Evolutionary conservation across 1,140 invertebrate species (phyloP), one percentile per base, ranked within the genome.

Genomic region (Myzus persicae): DNA sequence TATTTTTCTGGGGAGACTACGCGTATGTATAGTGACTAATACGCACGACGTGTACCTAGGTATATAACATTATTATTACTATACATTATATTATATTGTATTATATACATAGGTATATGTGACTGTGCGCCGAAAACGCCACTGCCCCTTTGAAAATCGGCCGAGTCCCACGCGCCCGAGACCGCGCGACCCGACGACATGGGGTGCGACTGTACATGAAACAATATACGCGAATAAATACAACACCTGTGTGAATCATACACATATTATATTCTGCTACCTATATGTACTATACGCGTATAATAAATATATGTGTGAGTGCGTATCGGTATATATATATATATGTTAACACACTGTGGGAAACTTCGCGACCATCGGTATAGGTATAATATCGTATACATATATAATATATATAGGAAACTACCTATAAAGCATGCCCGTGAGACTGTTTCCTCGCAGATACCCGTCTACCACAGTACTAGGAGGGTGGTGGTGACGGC

Each of bases 111-210:
- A 38, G 8, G 5, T 46, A 54, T 59, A n/a, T 76, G 59, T 7
- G 59, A 76, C 59, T 11, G 59, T 36, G n/a, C 24, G 20, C 22
- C 20, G 40, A 84, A 42, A 38, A 40, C 38, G 22, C 40, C 82
- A 24, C 82, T 26, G 82, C 22, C 40, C 81, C 40, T 84, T 84
- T 42, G 40, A 84, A 84, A 84, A 40, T 84, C 82, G 24, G 24
- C 40, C 38, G 22, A 84, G 82, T 84, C 82, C 82, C 82, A 84
- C 82, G 40, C 82, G 82, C 82, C 40, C 81, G 20, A 38, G 81
- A 38, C 81, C 24, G 38, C 59, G 31, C 22, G 36, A 84, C 82
- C 40, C 24, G 40, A 31, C 40, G 22, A n/a, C 38, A 40, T 84
- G 24, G 82, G 82, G 82, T 84, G 82, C 82, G 82, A 24, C 59